Percentiles rank a stretch among this genome's conserved stretches.
Evolutionary conservation across 2,888 invertebrate genomes (phyloP).

Genomic region (Onthophagus sagittarius): DNA sequence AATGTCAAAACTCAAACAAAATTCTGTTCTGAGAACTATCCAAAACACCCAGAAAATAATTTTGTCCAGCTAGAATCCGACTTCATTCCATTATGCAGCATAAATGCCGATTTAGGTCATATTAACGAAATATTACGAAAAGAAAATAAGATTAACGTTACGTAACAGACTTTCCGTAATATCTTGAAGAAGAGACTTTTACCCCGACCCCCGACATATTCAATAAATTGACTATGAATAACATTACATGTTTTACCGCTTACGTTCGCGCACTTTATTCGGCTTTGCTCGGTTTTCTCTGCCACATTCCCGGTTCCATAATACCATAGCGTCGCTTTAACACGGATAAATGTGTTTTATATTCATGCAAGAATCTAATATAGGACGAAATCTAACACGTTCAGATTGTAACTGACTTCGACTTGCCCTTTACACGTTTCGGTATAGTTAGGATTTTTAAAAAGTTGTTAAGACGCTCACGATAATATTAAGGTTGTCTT

Average conservation of each 20-base stretch:
- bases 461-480: background rate
- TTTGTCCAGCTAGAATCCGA: no score
- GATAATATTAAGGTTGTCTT: background rate
- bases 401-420: background rate
- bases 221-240: conserved; percentile 21
- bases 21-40: no score
- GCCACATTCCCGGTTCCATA: background rate
- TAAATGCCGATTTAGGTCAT: no score
- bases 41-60: no score
- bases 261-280: background rate
- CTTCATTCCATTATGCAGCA: no score
- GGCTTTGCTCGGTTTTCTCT: background rate
- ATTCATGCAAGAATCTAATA: conserved; percentile 10
- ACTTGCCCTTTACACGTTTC: background rate
- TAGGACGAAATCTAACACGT: background rate
- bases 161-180: background rate
- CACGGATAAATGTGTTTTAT: conserved; percentile 5
- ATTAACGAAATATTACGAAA: no score
- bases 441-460: background rate
- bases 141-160: background rate
- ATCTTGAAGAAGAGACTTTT: background rate
- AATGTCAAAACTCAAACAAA: no score
- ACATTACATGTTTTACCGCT: conserved; percentile 17
- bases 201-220: background rate
- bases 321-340: background rate